Percentiles rank a stretch among this genome's conserved stretches.
These are phyloP conservation scores for Macropis europaea DNA, from an alignment of 2,888 invertebrate species.

Conservation along the genomic window DNA sequence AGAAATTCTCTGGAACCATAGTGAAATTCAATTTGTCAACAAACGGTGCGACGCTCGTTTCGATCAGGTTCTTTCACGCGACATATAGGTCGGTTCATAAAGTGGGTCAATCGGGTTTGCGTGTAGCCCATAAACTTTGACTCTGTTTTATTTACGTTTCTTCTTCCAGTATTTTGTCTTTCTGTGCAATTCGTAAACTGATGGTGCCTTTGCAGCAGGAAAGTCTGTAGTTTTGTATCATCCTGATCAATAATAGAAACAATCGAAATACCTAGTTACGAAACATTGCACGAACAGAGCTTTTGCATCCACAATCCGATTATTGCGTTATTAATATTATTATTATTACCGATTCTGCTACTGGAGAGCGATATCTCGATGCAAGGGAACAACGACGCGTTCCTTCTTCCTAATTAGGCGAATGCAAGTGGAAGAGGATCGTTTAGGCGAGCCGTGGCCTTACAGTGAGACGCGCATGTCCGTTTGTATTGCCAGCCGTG, in stretches of 20 bases:
- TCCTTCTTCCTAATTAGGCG: conserved; percentile 12
- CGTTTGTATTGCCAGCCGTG: conserved; percentile 12
- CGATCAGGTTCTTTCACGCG: conserved; percentile 4
- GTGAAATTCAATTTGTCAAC: conserved; percentile 10
- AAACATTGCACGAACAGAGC: no score
- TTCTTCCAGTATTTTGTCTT: no score
- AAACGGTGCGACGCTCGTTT: conserved; percentile 4
- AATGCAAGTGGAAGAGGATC: conserved; percentile 23
- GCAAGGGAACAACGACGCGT: neutral
- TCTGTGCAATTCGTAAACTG: no score
- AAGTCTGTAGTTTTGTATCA: no score
- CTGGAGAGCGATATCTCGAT: no score
- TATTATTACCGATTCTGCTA: no score
- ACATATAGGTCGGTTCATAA: conserved; percentile 36
- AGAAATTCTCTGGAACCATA: neutral
- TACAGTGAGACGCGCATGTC: conserved; percentile 26
- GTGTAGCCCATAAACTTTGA: conserved; percentile 13
- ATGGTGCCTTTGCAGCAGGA: no score
- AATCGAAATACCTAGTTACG: no score
- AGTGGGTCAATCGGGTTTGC: conserved; percentile 31
- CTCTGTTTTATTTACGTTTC: neutral
- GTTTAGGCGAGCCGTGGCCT: conserved; percentile 20
- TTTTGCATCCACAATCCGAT: no score
- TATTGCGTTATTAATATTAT: no score
- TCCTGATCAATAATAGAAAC: no score